These are phyloP conservation scores for Acholoe squamosa DNA, from an alignment of 2,888 invertebrate species.

Conservation along the genomic window DNA sequence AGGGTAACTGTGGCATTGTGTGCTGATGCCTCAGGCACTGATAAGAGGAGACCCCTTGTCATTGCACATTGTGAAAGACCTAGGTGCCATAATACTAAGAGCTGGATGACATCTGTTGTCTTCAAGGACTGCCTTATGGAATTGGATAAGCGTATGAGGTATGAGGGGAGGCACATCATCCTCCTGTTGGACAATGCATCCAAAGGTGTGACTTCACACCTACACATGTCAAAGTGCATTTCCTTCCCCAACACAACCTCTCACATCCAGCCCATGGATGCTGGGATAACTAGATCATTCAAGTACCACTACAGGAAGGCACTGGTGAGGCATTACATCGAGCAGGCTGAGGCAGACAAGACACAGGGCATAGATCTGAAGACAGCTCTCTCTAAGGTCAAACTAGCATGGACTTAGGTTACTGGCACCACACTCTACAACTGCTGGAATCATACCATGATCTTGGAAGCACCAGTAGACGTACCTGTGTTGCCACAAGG, in stretches of 20 bases:
- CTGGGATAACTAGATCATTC: constrained; percentile 68
- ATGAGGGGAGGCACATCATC: constrained; percentile 59
- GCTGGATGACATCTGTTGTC: constrained; percentile 70
- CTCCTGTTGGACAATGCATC: constrained; percentile 69
- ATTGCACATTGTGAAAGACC: constrained; percentile 64
- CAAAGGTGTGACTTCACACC: constrained; percentile 64
- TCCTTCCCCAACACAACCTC: constrained; percentile 71
- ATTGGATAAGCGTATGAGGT: constrained; percentile 64
- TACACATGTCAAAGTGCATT: constrained; percentile 66
- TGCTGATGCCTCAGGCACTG: constrained; percentile 65
- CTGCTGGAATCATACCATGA: constrained; percentile 24
- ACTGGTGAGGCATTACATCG: constrained; percentile 62
- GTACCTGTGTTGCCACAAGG: background rate
- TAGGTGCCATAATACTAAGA: constrained; percentile 66
- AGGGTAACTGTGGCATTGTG: constrained; percentile 66
- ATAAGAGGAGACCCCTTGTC: constrained; percentile 68
- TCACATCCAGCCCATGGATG: constrained; percentile 71
- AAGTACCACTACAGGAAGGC: constrained; percentile 66
- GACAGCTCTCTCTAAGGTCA: constrained; percentile 65
- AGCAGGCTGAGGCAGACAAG: constrained; percentile 63
- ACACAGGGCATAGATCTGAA: background rate
- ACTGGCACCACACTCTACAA: background rate
- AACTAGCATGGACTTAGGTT: constrained; percentile 65
- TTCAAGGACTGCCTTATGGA: constrained; percentile 67
- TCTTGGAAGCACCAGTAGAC: background rate